phyloP scores from a whole-genome alignment of 2,797 vertebrate genomes.

The Cuculus canorus region DNA sequence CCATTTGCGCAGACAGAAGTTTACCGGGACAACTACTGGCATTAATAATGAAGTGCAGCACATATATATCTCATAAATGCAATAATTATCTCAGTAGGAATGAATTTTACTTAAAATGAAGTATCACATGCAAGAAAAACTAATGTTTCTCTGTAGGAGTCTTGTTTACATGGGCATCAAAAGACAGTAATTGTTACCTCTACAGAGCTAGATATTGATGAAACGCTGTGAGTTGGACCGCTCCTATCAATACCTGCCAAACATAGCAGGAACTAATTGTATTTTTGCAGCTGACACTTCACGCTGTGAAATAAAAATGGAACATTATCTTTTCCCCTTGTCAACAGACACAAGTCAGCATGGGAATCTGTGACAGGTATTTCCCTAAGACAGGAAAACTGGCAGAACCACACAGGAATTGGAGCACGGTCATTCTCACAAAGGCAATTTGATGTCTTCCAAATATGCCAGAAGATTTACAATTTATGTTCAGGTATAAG shows the following conservation, averaged over 20 bases:
- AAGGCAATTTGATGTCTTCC: background rate
- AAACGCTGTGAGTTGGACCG: background rate
- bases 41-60: background rate
- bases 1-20: background rate
- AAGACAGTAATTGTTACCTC: background rate
- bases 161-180: background rate
- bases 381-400: background rate
- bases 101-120: background rate
- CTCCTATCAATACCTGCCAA: background rate
- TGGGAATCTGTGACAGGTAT: no score
- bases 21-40: rapidly evolving
- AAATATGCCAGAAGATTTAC: background rate
- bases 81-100: background rate
- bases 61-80: background rate
- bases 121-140: no score
- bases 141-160: background rate
- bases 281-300: background rate
- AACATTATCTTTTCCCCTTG: background rate
- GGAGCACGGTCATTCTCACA: background rate
- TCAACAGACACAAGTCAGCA: background rate
- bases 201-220: background rate
- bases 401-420: background rate
- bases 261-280: background rate
- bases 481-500: no score
- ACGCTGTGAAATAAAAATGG: no score